A percentile compares a stretch with the other conserved stretches of the same genome.
Evolutionary conservation across 2,113 vertebrate genomes (phyloP).

Genomic region (Accipiter cooperii): DNA sequence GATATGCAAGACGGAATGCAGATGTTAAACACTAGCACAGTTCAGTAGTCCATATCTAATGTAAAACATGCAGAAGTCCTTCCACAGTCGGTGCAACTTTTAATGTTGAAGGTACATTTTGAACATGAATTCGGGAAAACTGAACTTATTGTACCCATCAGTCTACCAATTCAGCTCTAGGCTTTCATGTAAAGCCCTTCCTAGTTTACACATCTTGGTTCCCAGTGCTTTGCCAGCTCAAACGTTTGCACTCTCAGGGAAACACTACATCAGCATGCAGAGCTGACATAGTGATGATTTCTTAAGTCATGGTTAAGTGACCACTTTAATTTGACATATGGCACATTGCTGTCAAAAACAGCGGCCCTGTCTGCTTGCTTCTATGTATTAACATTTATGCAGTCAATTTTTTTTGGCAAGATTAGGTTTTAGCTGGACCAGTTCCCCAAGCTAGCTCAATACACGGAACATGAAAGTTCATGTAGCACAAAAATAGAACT

Average conservation of each 20-base stretch:
- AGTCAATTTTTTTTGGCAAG: neutral
- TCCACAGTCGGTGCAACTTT: neutral
- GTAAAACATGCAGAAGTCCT: neutral
- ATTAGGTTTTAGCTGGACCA: neutral
- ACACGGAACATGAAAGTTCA: neutral
- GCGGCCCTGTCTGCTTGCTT: neutral
- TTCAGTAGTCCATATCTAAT: neutral
- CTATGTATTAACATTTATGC: neutral
- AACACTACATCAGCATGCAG: neutral
- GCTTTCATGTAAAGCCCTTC: neutral
- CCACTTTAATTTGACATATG: neutral
- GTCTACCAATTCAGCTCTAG: fast-evolving
- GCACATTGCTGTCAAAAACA: conserved; percentile 8
- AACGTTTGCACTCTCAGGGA: neutral
- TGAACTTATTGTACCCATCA: neutral
- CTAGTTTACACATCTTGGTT: neutral
- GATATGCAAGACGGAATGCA: neutral
- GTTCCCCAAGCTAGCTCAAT: neutral
- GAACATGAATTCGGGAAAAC: neutral
- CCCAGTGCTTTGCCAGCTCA: neutral
- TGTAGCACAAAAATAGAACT: neutral
- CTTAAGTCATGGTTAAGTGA: neutral
- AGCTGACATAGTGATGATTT: neutral
- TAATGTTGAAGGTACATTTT: neutral
- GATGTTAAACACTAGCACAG: neutral